Base-by-base conservation (phyloP, 2,113 vertebrate genomes). In the Eretmochelys imbricata region DNA sequence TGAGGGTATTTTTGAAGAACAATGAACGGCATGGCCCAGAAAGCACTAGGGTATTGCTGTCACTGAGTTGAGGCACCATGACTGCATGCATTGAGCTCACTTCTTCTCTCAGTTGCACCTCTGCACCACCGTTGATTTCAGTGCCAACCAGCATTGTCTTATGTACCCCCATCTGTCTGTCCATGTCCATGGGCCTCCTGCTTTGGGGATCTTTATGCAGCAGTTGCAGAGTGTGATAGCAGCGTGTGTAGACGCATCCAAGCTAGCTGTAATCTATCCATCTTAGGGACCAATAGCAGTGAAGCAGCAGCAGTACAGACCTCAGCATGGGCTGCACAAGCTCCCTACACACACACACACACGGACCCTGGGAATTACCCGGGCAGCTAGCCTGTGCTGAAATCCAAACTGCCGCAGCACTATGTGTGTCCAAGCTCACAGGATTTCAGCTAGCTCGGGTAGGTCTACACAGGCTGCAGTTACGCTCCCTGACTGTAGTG, bases 41-140 rank as follows among this genome's bases (percentile, higher is more conserved):
- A 16, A 16, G 48, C n/a, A 54, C 42, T 38, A 78, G 5, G 82
- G 42, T 53, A 13, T 31, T n/a, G 29, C 69, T 38, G 48, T 0
- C 1, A 48, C 50, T 14, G 5, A 0, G 1, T 4, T 1, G 3
- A 46, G 5, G 50, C n/a, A 82, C 29, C 20, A 25, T 10, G 9
- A 24, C 0, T 2, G 2, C 54, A 80, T 8, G 2, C 0, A 0
- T 2, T 12, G 46, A 12, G 38, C 48, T 94, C 69, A 48, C 55
- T 75, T 72, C 27, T 62, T 38, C 35, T 72, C 35, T 79, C 59
- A 2, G 1, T 5, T 22, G 54, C 20, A 79, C 65, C n/a, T 42
- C 5, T 78, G 25, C 48, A 75, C 17, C 81, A 62, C 46, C 0
- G 0, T 38, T 27, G 29, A 49, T 27, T 42, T 6, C 1, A 0